Percentiles rank a stretch among this genome's conserved stretches.
These are phyloP conservation scores for Hyperoodon ampullatus DNA, from an alignment of 2,113 vertebrate species.

Conservation along the genomic window DNA sequence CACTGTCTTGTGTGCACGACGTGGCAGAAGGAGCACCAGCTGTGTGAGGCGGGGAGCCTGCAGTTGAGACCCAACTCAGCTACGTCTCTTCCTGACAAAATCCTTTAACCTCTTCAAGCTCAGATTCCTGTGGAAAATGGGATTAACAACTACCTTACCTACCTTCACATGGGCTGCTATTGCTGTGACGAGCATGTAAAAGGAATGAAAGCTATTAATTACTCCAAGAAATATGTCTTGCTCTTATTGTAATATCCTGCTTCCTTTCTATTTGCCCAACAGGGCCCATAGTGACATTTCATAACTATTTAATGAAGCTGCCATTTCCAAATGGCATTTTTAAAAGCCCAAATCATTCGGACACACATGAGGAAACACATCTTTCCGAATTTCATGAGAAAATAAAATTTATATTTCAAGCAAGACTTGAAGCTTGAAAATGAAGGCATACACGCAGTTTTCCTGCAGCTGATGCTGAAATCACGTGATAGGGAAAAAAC, in stretches of 20 bases:
- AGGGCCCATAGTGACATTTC: background rate
- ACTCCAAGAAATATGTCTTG: background rate
- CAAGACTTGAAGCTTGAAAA: constrained; percentile 13
- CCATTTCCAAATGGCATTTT: background rate
- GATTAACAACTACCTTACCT: background rate
- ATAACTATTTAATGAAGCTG: constrained; percentile 6
- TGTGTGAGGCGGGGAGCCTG: background rate
- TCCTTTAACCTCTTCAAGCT: background rate
- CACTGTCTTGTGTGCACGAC: background rate
- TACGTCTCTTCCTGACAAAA: background rate
- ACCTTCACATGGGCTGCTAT: background rate
- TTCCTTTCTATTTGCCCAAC: background rate
- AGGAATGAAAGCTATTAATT: background rate
- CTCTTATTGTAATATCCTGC: background rate
- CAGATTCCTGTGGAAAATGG: background rate
- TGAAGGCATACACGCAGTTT: background rate
- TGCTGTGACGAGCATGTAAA: background rate
- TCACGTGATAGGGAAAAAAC: background rate
- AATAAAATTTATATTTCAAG: constrained; percentile 39
- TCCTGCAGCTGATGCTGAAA: background rate
- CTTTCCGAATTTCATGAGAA: constrained; percentile 4
- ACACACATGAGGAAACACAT: background rate
- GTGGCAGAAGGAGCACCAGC: background rate
- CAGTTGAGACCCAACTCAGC: background rate
- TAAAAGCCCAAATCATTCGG: background rate